Base-by-base conservation (phyloP, 2,888 invertebrate genomes). In the Limnephilus auricula region DNA sequence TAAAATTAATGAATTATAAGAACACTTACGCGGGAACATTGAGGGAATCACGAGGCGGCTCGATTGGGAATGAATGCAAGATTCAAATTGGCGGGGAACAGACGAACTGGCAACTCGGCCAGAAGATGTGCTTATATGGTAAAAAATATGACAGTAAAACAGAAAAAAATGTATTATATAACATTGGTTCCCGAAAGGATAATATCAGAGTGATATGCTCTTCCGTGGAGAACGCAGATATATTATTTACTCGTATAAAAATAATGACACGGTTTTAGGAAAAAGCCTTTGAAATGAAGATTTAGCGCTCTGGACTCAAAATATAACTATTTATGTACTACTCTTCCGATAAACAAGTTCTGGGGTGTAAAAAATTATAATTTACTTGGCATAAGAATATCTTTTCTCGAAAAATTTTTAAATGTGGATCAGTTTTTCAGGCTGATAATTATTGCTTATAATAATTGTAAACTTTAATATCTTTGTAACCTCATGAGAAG, bases 1-100 rank as follows among this genome's bases (percentile, higher is more conserved):
- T 85, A 90, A 87, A 87, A 87, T 40, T 85, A 90, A 85, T 37
- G 83, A 82, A 50, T 82, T 79, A 86, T 86, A 45, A 86, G 37
- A 86, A 31, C 30, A 86, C 86, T 45, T 86, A 31, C n/a, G 86
- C 65, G 40, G 90, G 31, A 40, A 79, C 45, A 40, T 40, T 82
- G 50, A 31, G 32, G 15, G 89, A 88, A 87, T 91, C 91, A 91
- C 91, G 91, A 86, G 45, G 13, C 30, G 80, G 10, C 83, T 37
- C 40, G 45, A 40, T 30, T 18, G 34, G 40, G 45, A 31, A 83
- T 82, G 80, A 85, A 31, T 85, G 9, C 30, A 86, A 79, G 30
- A 89, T 89, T 32, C 65, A 50, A 87, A 89, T 89, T 82, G 82
- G 25, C 34, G 18, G 65, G 45, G 91, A 65, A 65, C 50, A 88